A percentile compares a stretch with the other conserved stretches of the same genome.
These are phyloP conservation scores for Xerus rutilus DNA, from an alignment of 2,797 vertebrate species.

Conservation along the genomic window DNA sequence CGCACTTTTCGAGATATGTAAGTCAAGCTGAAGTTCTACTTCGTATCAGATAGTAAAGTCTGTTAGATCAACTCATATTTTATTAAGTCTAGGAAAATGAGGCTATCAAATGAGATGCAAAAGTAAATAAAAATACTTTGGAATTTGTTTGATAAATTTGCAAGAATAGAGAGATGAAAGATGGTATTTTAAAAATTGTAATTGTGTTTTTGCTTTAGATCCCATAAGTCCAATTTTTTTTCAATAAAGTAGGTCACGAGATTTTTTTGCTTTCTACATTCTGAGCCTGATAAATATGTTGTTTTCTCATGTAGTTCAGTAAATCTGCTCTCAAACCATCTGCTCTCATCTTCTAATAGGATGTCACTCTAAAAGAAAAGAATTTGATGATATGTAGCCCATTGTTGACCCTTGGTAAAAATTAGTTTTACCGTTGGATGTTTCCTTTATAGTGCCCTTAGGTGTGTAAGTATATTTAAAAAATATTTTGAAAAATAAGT, in stretches of 20 bases:
- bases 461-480: background rate
- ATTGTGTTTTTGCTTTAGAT: background rate
- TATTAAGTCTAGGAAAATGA: background rate
- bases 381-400: background rate
- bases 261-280: background rate
- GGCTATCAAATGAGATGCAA: background rate
- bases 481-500: background rate
- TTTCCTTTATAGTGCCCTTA: background rate
- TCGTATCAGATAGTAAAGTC: background rate
- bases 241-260: background rate
- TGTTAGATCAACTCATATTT: background rate
- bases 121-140: background rate
- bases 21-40: background rate
- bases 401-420: background rate
- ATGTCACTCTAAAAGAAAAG: background rate
- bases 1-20: background rate
- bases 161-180: background rate
- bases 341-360: background rate
- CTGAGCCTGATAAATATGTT: background rate
- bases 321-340: background rate
- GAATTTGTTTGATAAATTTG: background rate
- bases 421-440: background rate
- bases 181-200: background rate
- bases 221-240: background rate
- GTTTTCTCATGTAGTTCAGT: background rate